Evolutionary conservation across 2,113 vertebrate species (phyloP).

Genomic region (Oncorhynchus clarkii): DNA sequence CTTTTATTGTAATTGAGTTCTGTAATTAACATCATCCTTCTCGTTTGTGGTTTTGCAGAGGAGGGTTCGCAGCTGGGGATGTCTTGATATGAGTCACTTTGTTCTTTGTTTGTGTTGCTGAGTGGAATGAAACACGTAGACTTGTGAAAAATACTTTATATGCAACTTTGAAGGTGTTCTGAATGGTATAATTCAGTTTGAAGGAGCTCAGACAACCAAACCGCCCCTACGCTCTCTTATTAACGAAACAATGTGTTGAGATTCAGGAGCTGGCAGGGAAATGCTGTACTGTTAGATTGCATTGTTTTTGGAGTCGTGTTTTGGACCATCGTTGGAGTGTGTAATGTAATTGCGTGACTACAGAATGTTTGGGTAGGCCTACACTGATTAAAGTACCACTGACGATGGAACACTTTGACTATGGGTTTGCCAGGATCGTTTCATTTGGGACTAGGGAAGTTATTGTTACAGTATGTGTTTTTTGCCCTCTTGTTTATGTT

Average conservation of each 20-base stretch:
- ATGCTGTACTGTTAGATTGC: not conserved
- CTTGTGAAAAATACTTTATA: no score
- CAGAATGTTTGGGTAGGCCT: no score
- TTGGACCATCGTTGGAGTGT: not conserved
- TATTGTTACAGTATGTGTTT: conserved; percentile 34
- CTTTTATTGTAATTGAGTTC: no score
- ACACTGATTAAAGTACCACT: no score
- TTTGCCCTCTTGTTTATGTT: conserved; percentile 27
- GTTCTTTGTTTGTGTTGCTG: conserved; percentile 23
- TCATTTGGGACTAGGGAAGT: conserved; percentile 40
- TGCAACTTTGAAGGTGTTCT: not conserved
- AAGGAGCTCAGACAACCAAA: not conserved
- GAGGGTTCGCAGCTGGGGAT: not conserved
- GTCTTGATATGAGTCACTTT: not conserved
- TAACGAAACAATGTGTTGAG: not conserved
- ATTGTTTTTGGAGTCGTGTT: not conserved
- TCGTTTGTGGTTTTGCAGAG: not conserved
- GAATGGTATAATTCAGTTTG: not conserved
- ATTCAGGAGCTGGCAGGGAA: not conserved
- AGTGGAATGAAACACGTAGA: not conserved
- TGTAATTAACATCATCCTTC: no score
- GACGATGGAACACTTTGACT: not conserved
- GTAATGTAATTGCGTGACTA: not conserved
- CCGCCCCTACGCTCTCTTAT: not conserved
- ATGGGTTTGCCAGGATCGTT: conserved; percentile 17